Conservation (phyloP, 2,888 invertebrate species). For the Cynaeus angustus region DNA sequence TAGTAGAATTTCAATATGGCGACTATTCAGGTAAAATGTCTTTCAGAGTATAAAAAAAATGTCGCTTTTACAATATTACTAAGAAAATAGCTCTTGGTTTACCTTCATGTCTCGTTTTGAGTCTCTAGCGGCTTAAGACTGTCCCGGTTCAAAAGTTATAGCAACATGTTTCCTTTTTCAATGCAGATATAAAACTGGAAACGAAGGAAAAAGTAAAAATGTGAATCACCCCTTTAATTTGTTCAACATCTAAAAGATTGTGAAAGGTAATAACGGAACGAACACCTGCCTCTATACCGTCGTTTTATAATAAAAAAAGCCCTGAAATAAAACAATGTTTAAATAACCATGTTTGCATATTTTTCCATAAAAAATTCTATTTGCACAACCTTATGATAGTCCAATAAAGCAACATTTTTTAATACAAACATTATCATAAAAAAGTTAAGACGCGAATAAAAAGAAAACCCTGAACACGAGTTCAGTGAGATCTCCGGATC, state of each 20-base stretch:
- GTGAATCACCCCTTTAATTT: slow-evolving; percentile 22
- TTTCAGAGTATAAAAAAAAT: neutral
- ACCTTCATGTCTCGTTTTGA: neutral
- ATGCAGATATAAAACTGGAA: slow-evolving; percentile 11
- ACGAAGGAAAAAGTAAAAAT: slow-evolving; percentile 25
- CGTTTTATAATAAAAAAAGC: slow-evolving; percentile 2
- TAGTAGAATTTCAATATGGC: neutral
- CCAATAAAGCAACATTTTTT: slow-evolving; percentile 41
- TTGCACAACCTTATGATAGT: slow-evolving; percentile 23
- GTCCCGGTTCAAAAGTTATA: slow-evolving; percentile 20
- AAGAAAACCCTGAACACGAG: slow-evolving; percentile 3
- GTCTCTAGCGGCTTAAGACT: slow-evolving; percentile 21
- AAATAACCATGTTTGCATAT: slow-evolving; percentile 20
- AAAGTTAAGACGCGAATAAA: slow-evolving; percentile 28
- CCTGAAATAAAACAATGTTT: slow-evolving; percentile 27
- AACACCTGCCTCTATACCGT: neutral
- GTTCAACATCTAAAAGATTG: slow-evolving; percentile 14
- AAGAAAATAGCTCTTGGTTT: slow-evolving; percentile 8
- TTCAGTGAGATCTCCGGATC: slow-evolving; percentile 9
- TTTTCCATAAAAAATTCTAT: slow-evolving; percentile 31
- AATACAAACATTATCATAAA: slow-evolving; percentile 37
- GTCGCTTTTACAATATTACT: no score
- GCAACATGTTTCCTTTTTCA: slow-evolving; percentile 14
- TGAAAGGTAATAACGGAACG: slow-evolving; percentile 1
- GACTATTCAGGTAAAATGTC: neutral